These are phyloP conservation scores for Entelurus aequoreus DNA, from an alignment of 2,113 vertebrate genomes.

Conservation along the genomic window DNA sequence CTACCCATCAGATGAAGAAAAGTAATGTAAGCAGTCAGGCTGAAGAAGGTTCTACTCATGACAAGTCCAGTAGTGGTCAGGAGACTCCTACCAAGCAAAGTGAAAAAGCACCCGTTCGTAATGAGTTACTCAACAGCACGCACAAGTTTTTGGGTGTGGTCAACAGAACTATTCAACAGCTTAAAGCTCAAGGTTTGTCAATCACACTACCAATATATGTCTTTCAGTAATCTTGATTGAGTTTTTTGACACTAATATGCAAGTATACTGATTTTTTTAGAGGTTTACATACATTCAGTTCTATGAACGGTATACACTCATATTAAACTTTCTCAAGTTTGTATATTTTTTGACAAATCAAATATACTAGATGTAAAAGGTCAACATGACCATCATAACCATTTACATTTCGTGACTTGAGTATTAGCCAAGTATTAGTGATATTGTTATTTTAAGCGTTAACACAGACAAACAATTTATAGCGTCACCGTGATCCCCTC, in stretches of 20 bases:
- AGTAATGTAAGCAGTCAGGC: conserved; percentile 17
- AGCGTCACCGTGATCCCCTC: no score
- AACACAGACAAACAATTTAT: no score
- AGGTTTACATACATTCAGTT: background rate
- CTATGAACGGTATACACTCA: background rate
- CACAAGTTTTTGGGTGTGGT: conserved; percentile 71
- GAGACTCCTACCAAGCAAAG: conserved; percentile 33
- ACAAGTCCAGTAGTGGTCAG: background rate
- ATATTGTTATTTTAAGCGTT: no score
- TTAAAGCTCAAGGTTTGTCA: conserved; percentile 73
- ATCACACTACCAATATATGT: background rate
- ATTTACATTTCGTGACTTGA: no score
- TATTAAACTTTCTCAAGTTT: no score
- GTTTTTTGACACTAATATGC: background rate
- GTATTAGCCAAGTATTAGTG: no score
- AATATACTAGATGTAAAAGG: no score
- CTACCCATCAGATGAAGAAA: conserved; percentile 64
- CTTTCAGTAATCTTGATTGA: background rate
- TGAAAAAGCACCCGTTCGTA: conserved; percentile 43
- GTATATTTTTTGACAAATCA: no score
- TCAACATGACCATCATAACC: no score
- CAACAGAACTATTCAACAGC: conserved; percentile 68
- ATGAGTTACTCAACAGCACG: conserved; percentile 73
- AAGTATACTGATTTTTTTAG: background rate
- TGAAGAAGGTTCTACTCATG: conserved; percentile 9